These are phyloP conservation scores for Typhlomys cinereus DNA, from an alignment of 2,113 vertebrate species.

Conservation along the genomic window DNA sequence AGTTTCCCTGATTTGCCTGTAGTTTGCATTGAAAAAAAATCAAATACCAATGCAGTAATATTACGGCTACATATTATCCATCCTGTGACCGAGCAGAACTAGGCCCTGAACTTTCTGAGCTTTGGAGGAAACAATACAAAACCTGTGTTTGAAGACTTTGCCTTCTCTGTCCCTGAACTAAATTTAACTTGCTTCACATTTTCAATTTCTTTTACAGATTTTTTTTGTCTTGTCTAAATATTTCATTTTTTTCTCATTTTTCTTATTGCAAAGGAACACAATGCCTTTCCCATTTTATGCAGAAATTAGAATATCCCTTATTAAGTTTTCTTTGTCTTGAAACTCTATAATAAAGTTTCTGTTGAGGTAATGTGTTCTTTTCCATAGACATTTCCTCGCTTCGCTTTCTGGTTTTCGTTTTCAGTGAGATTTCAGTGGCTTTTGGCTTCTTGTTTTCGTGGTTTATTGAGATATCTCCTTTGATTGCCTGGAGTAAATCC, in stretches of 20 bases:
- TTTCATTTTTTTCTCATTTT: conserved; percentile 30
- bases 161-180: neutral
- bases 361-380: neutral
- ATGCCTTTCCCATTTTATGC: neutral
- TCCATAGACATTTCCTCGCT: neutral
- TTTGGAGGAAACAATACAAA: neutral
- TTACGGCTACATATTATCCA: neutral
- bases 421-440: neutral
- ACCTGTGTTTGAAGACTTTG: neutral
- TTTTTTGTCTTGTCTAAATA: neutral
- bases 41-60: neutral
- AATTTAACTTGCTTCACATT: neutral
- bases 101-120: no score
- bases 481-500: neutral
- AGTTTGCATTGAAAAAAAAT: conserved; percentile 20
- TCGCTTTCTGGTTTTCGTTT: neutral
- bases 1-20: no score
- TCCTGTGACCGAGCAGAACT: neutral
- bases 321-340: neutral
- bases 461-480: neutral
- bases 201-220: neutral
- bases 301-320: neutral
- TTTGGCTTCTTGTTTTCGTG: neutral
- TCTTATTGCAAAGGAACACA: neutral
- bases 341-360: neutral